Evolutionary conservation across 2,888 invertebrate genomes (phyloP).

Genomic region (Brachypalpus laphriformis): DNA sequence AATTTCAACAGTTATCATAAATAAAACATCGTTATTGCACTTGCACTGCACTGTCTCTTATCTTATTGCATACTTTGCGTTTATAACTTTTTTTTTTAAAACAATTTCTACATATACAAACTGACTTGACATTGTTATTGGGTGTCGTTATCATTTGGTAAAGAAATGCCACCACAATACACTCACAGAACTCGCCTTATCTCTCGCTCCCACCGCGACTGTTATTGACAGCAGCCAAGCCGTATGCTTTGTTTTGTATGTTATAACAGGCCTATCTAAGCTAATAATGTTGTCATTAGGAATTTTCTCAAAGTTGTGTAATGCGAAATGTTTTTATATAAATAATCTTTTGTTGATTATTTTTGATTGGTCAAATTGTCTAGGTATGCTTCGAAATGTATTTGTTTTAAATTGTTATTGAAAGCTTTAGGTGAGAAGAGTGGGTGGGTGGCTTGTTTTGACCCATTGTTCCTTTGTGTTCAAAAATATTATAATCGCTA

Average conservation of each 20-base stretch:
- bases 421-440: not conserved
- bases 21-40: conserved; percentile 21
- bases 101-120: not conserved
- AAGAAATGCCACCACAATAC: conserved; percentile 5
- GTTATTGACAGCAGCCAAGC: conserved; percentile 7
- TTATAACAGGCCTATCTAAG: conserved; percentile 29
- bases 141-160: conserved; percentile 13
- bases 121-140: not conserved
- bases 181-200: conserved; percentile 17
- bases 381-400: not conserved
- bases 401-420: conserved; percentile 2
- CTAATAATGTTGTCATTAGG: conserved; percentile 18
- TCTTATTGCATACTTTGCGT: not conserved
- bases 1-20: not conserved
- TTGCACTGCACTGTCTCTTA: not conserved
- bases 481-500: not conserved
- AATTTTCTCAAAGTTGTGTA: conserved; percentile 35
- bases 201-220: conserved; percentile 5
- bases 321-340: conserved; percentile 7
- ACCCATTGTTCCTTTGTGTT: not conserved
- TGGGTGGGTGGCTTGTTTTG: not conserved
- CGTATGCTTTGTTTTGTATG: conserved; percentile 1
- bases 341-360: not conserved
- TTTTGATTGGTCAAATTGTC: conserved; percentile 19
- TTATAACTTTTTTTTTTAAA: not conserved